These are phyloP conservation scores for Alcedo atthis DNA, from an alignment of 2,797 vertebrate species.

Conservation along the genomic window DNA sequence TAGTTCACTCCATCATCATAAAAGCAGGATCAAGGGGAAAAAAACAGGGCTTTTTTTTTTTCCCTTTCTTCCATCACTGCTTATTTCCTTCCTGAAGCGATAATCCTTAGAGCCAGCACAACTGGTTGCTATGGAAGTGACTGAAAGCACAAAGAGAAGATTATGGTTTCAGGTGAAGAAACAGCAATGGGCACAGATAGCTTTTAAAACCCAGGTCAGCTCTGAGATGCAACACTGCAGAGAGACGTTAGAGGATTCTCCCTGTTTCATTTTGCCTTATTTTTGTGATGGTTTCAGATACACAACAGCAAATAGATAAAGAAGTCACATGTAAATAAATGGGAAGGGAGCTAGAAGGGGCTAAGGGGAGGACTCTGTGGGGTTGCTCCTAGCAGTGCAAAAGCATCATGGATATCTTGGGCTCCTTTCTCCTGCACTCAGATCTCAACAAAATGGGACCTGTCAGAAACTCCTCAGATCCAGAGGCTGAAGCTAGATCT, in stretches of 20 bases:
- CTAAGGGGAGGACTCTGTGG: background rate
- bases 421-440: background rate
- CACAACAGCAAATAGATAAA: background rate
- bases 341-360: background rate
- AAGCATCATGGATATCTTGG: background rate
- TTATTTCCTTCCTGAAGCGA: slow-evolving; percentile 40
- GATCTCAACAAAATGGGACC: background rate
- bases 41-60: background rate
- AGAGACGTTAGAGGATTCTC: background rate
- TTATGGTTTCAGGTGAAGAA: slow-evolving; percentile 65
- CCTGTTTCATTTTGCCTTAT: background rate
- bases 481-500: fast-evolving
- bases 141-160: slow-evolving; percentile 42
- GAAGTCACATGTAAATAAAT: background rate
- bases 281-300: background rate
- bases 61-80: background rate
- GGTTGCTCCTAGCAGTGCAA: background rate
- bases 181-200: background rate
- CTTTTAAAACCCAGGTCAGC: background rate
- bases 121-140: slow-evolving; percentile 66
- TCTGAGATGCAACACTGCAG: background rate
- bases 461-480: background rate
- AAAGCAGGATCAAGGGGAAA: background rate
- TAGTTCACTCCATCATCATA: background rate
- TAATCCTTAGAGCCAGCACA: slow-evolving; percentile 42